Evolutionary conservation across 2,888 invertebrate genomes (phyloP).

Genomic region (Cheilosia pagana): DNA sequence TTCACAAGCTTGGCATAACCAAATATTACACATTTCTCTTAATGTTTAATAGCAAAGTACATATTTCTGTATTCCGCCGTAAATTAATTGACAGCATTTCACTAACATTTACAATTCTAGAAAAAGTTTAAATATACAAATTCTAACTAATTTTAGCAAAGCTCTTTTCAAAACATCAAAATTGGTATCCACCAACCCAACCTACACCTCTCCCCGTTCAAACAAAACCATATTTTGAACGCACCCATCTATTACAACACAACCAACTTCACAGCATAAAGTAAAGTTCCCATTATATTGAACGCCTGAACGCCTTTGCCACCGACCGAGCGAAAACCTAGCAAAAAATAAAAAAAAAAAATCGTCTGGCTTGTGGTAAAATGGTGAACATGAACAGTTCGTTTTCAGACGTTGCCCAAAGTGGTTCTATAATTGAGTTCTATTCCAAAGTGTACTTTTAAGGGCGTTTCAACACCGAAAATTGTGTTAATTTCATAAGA

Average conservation of each 20-base stretch:
- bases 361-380: slow-evolving; percentile 53
- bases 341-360: slow-evolving; percentile 72
- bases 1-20: no score
- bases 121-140: no score
- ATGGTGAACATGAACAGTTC: slow-evolving; percentile 63
- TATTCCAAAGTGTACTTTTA: slow-evolving; percentile 35
- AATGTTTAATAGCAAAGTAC: no score
- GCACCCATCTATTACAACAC: slow-evolving; percentile 2
- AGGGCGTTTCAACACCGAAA: slow-evolving; percentile 60
- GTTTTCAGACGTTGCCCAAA: slow-evolving; percentile 64
- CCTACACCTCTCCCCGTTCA: no score
- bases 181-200: no score
- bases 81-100: no score
- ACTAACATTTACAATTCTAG: no score
- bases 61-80: no score
- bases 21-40: no score
- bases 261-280: slow-evolving; percentile 41
- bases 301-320: slow-evolving; percentile 15
- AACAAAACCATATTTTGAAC: neutral
- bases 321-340: slow-evolving; percentile 53
- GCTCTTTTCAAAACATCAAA: no score
- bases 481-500: slow-evolving; percentile 26
- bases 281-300: neutral
- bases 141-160: no score
- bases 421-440: slow-evolving; percentile 20